These are phyloP conservation scores for Clostera curtula DNA, from an alignment of 2,888 invertebrate genomes.

Conservation along the genomic window DNA sequence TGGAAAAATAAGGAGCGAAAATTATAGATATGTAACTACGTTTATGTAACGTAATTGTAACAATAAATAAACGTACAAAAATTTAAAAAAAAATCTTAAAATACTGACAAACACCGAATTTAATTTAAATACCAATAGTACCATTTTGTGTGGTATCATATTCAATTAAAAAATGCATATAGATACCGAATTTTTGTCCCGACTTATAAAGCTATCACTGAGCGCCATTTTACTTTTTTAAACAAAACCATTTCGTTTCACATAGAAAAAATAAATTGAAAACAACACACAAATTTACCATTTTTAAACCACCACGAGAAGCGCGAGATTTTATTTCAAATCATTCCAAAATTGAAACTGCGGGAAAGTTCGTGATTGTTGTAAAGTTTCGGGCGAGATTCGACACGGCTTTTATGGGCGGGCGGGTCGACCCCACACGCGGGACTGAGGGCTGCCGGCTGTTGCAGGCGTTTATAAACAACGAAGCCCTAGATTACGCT, in stretches of 20 bases:
- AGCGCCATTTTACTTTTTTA: too few relatives aligned
- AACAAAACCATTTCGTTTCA: background rate
- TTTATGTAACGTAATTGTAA: too few relatives aligned
- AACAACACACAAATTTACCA: conserved; percentile 10
- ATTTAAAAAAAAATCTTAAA: too few relatives aligned
- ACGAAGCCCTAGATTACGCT: conserved; percentile 15
- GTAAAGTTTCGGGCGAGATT: conserved; percentile 23
- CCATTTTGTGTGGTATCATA: too few relatives aligned
- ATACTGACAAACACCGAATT: too few relatives aligned
- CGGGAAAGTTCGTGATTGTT: conserved; percentile 5
- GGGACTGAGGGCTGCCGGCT: conserved; percentile 42
- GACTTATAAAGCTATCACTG: too few relatives aligned
- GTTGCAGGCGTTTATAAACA: conserved; percentile 44
- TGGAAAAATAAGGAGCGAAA: too few relatives aligned
- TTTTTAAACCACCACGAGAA: conserved; percentile 5
- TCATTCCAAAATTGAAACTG: conserved; percentile 12
- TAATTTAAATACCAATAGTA: too few relatives aligned
- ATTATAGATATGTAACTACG: too few relatives aligned
- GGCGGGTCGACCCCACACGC: conserved; percentile 39
- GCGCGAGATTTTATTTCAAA: conserved; percentile 11
- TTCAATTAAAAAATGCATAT: too few relatives aligned
- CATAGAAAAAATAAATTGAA: background rate
- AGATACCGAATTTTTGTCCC: too few relatives aligned
- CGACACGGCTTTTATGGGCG: conserved; percentile 14
- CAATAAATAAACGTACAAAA: too few relatives aligned